phyloP scores from a whole-genome alignment of 2,797 vertebrate genomes.

The Cuculus canorus region DNA sequence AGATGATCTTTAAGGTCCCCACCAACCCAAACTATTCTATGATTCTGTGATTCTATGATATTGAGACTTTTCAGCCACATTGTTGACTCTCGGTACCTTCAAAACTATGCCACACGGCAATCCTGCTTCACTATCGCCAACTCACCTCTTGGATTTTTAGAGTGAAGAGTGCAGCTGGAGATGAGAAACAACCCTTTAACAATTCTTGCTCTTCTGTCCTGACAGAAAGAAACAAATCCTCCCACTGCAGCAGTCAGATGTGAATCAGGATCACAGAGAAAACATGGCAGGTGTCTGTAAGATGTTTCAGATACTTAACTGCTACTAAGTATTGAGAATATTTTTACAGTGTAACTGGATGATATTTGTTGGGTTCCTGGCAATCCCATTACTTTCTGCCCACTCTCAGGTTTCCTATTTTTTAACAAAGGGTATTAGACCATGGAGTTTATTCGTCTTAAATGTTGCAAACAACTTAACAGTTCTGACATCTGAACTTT shows the following conservation, averaged over 20 bases:
- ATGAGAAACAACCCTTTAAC: not conserved
- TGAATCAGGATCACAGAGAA: not conserved
- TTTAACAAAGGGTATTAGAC: not conserved
- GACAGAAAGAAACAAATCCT: not conserved
- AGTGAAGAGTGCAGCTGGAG: not conserved
- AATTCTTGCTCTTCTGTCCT: not conserved
- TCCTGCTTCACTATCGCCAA: not conserved
- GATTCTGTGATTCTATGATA: too few species aligned
- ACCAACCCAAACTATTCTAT: too few species aligned
- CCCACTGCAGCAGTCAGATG: accelerated
- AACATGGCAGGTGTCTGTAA: not conserved
- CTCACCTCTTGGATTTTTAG: not conserved
- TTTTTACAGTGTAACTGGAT: not conserved
- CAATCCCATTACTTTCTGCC: not conserved
- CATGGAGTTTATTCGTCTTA: not conserved
- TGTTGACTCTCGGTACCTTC: not conserved
- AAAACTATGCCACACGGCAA: not conserved
- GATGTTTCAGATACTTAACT: not conserved
- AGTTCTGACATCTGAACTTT: slow-evolving; percentile 65
- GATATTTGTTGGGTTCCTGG: not conserved
- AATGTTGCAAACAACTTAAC: slow-evolving; percentile 37
- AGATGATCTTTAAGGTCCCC: too few species aligned
- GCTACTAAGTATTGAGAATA: not conserved
- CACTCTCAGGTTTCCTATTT: not conserved
- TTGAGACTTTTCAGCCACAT: not conserved